Evolutionary conservation across 2,888 invertebrate genomes (phyloP).

Genomic region (Melieria picta): DNA sequence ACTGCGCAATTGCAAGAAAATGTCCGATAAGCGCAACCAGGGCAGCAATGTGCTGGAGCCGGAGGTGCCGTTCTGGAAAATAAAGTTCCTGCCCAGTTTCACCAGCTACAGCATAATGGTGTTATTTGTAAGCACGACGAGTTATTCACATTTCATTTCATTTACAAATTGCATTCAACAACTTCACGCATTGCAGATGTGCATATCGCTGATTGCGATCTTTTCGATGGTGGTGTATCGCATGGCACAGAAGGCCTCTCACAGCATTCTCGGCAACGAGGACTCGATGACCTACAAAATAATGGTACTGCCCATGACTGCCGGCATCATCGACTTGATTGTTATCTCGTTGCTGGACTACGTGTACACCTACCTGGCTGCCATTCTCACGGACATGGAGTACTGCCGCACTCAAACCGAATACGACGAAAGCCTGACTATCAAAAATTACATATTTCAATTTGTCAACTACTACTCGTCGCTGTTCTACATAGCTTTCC

Average conservation of each 20-base stretch:
- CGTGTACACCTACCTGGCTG: constrained; percentile 74
- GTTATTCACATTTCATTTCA: neutral
- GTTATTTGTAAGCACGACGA: constrained; percentile 57
- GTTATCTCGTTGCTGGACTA: constrained; percentile 81
- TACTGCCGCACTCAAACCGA: constrained; percentile 83
- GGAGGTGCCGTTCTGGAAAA: constrained; percentile 80
- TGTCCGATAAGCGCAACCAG: constrained; percentile 67
- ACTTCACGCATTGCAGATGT: constrained; percentile 67
- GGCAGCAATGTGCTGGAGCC: constrained; percentile 74
- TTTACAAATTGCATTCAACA: neutral
- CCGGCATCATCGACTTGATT: constrained; percentile 80
- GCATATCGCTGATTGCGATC: constrained; percentile 77
- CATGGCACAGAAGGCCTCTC: constrained; percentile 73
- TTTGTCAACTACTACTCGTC: constrained; percentile 91
- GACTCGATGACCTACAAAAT: constrained; percentile 70
- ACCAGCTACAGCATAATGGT: constrained; percentile 75
- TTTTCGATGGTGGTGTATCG: constrained; percentile 82
- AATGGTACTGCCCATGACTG: constrained; percentile 78
- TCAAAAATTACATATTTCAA: constrained; percentile 88
- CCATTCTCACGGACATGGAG: constrained; percentile 78
- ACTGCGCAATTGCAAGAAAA: constrained; percentile 68
- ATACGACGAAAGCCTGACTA: constrained; percentile 85
- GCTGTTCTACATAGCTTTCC: constrained; percentile 84
- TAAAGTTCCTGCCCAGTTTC: constrained; percentile 76
- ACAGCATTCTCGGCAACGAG: constrained; percentile 68